These are phyloP conservation scores for Spialia ferax DNA, from an alignment of 2,888 invertebrate species.

Conservation along the genomic window DNA sequence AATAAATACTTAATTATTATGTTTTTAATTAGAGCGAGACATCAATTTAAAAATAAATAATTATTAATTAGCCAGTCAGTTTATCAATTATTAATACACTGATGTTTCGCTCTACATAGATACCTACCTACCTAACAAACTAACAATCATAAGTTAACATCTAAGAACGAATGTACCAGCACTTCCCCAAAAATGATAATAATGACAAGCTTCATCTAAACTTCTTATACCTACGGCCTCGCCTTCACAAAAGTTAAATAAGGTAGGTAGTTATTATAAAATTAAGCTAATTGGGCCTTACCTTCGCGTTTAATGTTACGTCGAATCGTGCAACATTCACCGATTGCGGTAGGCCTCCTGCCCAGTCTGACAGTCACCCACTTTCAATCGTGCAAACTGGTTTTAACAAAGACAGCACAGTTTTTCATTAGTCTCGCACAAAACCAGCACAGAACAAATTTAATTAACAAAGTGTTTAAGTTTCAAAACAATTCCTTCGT, in stretches of 20 bases:
- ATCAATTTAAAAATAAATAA: too few relatives aligned
- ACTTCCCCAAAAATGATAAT: too few relatives aligned
- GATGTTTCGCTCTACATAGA: too few relatives aligned
- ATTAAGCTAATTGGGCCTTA: conserved; percentile 71
- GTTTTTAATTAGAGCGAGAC: too few relatives aligned
- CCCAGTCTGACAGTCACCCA: conserved; percentile 69
- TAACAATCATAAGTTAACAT: too few relatives aligned
- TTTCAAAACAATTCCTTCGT: conserved; percentile 46
- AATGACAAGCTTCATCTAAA: too few relatives aligned
- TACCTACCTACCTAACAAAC: too few relatives aligned
- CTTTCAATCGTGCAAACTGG: conserved; percentile 74
- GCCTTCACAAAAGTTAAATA: conserved; percentile 48
- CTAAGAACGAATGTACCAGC: too few relatives aligned
- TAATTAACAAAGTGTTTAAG: conserved; percentile 40
- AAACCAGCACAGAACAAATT: conserved; percentile 32
- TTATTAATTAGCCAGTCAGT: too few relatives aligned
- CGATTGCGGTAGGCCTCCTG: conserved; percentile 54
- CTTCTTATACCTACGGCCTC: conserved; percentile 8
- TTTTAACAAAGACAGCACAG: conserved; percentile 68
- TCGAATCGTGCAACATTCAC: conserved; percentile 59
- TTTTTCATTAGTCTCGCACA: conserved; percentile 46
- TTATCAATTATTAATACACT: too few relatives aligned
- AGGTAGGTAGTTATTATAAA: conserved; percentile 57
- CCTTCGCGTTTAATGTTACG: conserved; percentile 78
- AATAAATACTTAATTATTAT: too few relatives aligned